Percentiles rank a stretch among this genome's conserved stretches.
Conservation (phyloP, 2,113 vertebrate genomes). For the Stercorarius parasiticus region DNA sequence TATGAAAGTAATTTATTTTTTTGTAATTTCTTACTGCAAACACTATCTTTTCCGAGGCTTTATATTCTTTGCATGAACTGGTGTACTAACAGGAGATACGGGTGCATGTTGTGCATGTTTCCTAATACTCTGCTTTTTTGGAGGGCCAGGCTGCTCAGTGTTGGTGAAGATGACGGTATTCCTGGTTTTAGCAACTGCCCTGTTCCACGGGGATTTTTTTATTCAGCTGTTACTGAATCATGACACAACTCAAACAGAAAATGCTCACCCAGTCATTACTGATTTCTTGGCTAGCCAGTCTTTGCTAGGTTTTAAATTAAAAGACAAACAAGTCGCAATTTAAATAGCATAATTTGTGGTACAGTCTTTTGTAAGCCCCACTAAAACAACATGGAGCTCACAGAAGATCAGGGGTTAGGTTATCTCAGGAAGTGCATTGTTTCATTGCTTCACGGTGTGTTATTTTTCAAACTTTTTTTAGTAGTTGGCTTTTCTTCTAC, state of each 20-base stretch:
- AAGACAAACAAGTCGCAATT: neutral
- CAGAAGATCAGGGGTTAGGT: neutral
- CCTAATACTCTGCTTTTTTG: slow-evolving; percentile 23
- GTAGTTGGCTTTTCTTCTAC: neutral
- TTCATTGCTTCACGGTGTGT: neutral
- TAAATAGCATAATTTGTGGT: neutral
- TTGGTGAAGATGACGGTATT: neutral
- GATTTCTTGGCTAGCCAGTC: neutral
- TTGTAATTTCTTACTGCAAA: slow-evolving; percentile 68
- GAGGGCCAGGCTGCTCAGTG: neutral
- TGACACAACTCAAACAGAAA: neutral
- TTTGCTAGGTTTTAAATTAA: neutral
- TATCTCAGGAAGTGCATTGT: neutral
- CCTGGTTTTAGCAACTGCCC: neutral
- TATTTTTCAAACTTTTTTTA: neutral
- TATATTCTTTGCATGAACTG: slow-evolving; percentile 32
- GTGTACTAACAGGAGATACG: slow-evolving; percentile 28
- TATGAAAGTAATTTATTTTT: neutral
- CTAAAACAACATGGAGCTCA: neutral
- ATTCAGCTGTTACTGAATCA: neutral
- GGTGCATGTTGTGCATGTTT: slow-evolving; percentile 37
- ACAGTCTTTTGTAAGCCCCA: neutral
- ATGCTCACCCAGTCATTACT: neutral
- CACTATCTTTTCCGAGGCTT: slow-evolving; percentile 50
- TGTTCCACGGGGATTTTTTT: neutral